A percentile compares a stretch with the other conserved stretches of the same genome.
phyloP scores from a whole-genome alignment of 1,140 invertebrate species.

The Drosophila parabipectinata region DNA sequence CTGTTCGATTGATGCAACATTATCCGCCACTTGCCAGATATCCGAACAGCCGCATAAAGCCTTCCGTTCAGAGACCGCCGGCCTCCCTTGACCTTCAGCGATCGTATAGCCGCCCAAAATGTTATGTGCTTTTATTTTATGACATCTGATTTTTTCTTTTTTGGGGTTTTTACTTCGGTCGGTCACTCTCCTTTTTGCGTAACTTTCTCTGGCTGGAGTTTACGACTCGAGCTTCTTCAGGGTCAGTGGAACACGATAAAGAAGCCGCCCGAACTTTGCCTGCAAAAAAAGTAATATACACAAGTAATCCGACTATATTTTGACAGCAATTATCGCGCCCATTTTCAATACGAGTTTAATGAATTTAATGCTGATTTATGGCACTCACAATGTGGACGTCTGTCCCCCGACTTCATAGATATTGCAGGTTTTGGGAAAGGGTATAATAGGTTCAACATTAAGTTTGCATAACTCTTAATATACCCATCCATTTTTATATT shows the following conservation, averaged over 20 bases:
- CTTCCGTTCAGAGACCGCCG: conserved; percentile 28
- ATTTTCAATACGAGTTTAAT: conserved; percentile 52
- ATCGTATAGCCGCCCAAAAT: conserved; percentile 21
- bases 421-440: not conserved
- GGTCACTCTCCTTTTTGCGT: conserved; percentile 55
- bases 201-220: conserved; percentile 67
- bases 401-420: not conserved
- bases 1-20: conserved; percentile 48
- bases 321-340: conserved; percentile 62
- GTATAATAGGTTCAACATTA: not conserved
- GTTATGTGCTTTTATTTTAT: conserved; percentile 56
- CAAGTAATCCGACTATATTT: conserved; percentile 37
- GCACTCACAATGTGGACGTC: conserved; percentile 14
- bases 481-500: no score
- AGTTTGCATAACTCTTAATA: not conserved
- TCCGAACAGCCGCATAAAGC: conserved; percentile 40
- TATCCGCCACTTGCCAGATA: conserved; percentile 15
- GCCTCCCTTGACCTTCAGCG: conserved; percentile 69
- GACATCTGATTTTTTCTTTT: conserved; percentile 25
- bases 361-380: conserved; percentile 59
- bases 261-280: conserved; percentile 48
- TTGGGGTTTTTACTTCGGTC: conserved; percentile 29
- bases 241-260: conserved; percentile 63
- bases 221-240: conserved; percentile 46
- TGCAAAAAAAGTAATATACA: conserved; percentile 17